These are phyloP conservation scores for Semicossyphus pulcher DNA, from an alignment of 2,113 vertebrate species.

Conservation along the genomic window DNA sequence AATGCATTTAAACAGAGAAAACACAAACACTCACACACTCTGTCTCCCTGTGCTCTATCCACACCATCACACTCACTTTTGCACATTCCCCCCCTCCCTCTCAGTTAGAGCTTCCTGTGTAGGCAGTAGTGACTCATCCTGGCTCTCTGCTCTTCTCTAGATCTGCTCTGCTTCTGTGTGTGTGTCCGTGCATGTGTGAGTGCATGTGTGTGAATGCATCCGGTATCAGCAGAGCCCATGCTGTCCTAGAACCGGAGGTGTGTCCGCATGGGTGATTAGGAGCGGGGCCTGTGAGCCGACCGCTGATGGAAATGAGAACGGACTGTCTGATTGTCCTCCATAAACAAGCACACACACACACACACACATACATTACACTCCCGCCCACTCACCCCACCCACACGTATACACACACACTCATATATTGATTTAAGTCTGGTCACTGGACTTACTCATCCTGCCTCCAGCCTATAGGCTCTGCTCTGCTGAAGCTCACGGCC, in stretches of 20 bases:
- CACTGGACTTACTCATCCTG: slow-evolving; percentile 70
- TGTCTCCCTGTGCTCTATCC: slow-evolving; percentile 33
- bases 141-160: slow-evolving; percentile 65
- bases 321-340: slow-evolving; percentile 55
- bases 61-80: slow-evolving; percentile 53
- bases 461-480: slow-evolving; percentile 44
- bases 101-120: slow-evolving; percentile 74
- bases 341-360: slow-evolving; percentile 33
- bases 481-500: slow-evolving; percentile 7
- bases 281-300: slow-evolving; percentile 36
- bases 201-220: slow-evolving; percentile 46
- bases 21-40: slow-evolving; percentile 14
- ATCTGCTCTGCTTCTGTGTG: slow-evolving; percentile 43
- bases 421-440: slow-evolving; percentile 58
- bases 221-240: slow-evolving; percentile 55
- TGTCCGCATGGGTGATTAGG: slow-evolving; percentile 59
- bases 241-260: slow-evolving; percentile 59
- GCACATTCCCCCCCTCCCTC: slow-evolving; percentile 51
- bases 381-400: slow-evolving; percentile 15
- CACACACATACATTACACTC: slow-evolving; percentile 23
- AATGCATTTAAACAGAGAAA: slow-evolving; percentile 5
- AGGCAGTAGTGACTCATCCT: slow-evolving; percentile 80
- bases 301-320: slow-evolving; percentile 60
- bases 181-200: slow-evolving; percentile 16
- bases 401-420: slow-evolving; percentile 21